Evolutionary conservation across 2,113 vertebrate species (phyloP), one percentile per base, ranked within the genome.

Genomic region (Osmerus eperlanus): DNA sequence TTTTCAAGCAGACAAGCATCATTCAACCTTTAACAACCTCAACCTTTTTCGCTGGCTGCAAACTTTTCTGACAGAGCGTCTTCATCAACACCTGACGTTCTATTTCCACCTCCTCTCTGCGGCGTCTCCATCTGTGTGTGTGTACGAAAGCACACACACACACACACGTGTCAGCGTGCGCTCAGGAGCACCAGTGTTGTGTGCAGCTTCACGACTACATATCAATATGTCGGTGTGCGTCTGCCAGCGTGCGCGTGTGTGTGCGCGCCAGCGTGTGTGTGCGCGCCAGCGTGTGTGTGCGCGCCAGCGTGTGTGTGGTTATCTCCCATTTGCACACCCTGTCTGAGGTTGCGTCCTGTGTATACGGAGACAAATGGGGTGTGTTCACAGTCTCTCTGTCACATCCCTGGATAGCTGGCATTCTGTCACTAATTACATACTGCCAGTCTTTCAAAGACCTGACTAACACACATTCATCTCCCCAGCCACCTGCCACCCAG

Each of bases 291-390:
- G 23, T 23, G 41, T 18, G 51, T 25, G 67, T 28, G 23, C 23
- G 23, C 23, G 23, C 23, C 23, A 23, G 23, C 23, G 23, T 23
- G 23, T 23, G 23, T 23, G 23, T 23, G 23, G 25, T 23, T 54
- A 62, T 62, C 60, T 62, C 60, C 23, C 60, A 21, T 6, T 62
- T 29, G 23, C 60, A 62, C 28, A 15, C 60, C 60, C 60, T 62
- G 23, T 62, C 36, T 62, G 23, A 62, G 60, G 23, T 62, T 23
- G 36, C 23, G 58, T 59, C 58, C 23, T 11, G 23, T 59, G 13
- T 23, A 23, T 13, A 23, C 58, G 13, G 58, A 59, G 11, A 59
- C 58, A 59, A 59, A 59, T 9, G 21, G 58, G 58, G 23, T 59
- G 58, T 62, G 60, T 62, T 25, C 28, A 14, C 23, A 62, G 60